phyloP scores from a whole-genome alignment of 1,140 invertebrate genomes.

The Eubasilissa regina region DNA sequence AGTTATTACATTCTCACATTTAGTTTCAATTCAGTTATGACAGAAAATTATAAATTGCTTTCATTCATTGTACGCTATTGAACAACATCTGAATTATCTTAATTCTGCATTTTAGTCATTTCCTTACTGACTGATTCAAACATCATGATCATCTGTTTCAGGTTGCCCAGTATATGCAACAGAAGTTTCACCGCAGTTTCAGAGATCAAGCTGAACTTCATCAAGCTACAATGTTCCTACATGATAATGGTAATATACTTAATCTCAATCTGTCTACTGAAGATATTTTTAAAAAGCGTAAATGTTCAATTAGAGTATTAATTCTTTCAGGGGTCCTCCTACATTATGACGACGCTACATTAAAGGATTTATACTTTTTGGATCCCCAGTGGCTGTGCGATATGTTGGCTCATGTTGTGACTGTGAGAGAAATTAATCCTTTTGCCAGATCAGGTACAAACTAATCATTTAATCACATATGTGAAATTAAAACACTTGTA shows the following conservation, averaged over 20 bases:
- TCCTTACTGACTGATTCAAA: too few species aligned
- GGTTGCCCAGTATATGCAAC: conserved; percentile 71
- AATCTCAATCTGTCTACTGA: neutral
- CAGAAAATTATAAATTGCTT: too few species aligned
- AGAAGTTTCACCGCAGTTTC: conserved; percentile 80
- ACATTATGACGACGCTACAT: conserved; percentile 96
- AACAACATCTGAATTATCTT: too few species aligned
- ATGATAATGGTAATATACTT: conserved; percentile 90
- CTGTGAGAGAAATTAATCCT: conserved; percentile 96
- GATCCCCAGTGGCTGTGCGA: conserved; percentile 99
- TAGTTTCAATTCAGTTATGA: too few species aligned
- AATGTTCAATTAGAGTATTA: conserved; percentile 39
- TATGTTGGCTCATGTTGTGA: conserved; percentile 96
- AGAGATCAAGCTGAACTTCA: conserved; percentile 92
- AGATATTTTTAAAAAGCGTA: neutral
- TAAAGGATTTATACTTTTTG: conserved; percentile 95
- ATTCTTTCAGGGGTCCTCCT: conserved; percentile 85
- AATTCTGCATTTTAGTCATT: too few species aligned
- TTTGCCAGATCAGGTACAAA: conserved; percentile 85
- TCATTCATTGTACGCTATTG: too few species aligned
- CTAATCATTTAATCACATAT: neutral
- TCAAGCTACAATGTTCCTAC: conserved; percentile 96
- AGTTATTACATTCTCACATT: too few species aligned
- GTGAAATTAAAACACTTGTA: too few species aligned
- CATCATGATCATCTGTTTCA: conserved; percentile 46